Percentiles rank a stretch among this genome's conserved stretches.
Evolutionary conservation across 2,888 invertebrate species (phyloP).

Genomic region (Hecatera dysodea): DNA sequence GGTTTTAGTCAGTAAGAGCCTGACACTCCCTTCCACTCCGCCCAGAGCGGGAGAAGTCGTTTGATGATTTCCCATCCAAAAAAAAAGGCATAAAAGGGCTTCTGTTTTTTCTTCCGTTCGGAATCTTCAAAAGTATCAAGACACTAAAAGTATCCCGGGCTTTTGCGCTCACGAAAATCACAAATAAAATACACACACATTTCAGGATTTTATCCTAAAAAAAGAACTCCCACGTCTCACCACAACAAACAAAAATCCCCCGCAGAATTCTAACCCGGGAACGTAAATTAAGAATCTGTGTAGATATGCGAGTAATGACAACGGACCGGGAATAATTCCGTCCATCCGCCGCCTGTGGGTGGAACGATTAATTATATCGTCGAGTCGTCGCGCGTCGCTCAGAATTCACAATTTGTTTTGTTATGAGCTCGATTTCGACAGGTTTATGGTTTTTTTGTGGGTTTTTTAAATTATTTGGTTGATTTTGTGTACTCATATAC

Average conservation of each 20-base stretch:
- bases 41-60: too few species aligned
- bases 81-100: too few species aligned
- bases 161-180: too few species aligned
- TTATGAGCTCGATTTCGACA: not conserved
- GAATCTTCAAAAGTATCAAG: not conserved
- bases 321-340: slow-evolving; percentile 59
- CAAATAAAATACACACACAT: not conserved
- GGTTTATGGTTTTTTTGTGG: not conserved
- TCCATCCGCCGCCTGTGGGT: slow-evolving; percentile 35
- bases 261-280: slow-evolving; percentile 12
- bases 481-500: too few species aligned
- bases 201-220: not conserved
- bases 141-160: too few species aligned
- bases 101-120: too few species aligned
- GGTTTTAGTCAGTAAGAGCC: too few species aligned
- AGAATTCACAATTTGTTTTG: slow-evolving; percentile 52
- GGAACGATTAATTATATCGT: slow-evolving; percentile 43
- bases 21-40: too few species aligned
- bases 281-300: slow-evolving; percentile 42
- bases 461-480: not conserved
- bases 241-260: slow-evolving; percentile 1
- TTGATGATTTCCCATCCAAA: too few species aligned
- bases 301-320: slow-evolving; percentile 50
- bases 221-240: not conserved
- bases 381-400: slow-evolving; percentile 5